Base-by-base conservation (phyloP, 2,888 invertebrate genomes). In the Diadegma fenestrale region DNA sequence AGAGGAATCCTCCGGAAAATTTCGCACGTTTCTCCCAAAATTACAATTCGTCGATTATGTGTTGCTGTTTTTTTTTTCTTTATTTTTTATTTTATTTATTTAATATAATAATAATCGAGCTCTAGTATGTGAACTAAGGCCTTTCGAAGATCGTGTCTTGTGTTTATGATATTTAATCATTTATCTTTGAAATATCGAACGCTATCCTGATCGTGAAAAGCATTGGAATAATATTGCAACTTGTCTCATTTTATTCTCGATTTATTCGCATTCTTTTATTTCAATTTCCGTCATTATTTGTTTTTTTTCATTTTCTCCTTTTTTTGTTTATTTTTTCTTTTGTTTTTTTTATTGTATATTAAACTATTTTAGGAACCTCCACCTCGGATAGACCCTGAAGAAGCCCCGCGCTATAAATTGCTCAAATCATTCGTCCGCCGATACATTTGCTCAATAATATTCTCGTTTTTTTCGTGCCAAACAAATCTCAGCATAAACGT, bases 321-420 rank as follows among this genome's bases (percentile, higher is more conserved):
- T 64, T 48, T 26, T 54, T 54, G n/a, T n/a, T n/a, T n/a, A n/a
- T n/a, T 48, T n/a, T 7, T 22, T 68, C 51, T 45, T 1, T 19
- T 76, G 71, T 66, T 68, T 66, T 66, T 76, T 80, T 71, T 71
- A 85, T 76, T 76, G 69, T 79, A 69, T 69, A 85, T 80, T 85
- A 85, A 45, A 71, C 82, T 76, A 77, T 78, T 80, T 85, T 85
- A 85, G 85, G 85, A 85, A 85, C 85, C 85, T 85, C 85, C 85
- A 85, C 85, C 85, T 85, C 85, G 79, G 85, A 85, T 79, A 80
- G 82, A 85, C 85, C 85, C 85, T 85, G 82, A 79, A 85, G 82
- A 85, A 85, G 85, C 85, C 79, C 85, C 82, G 76, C 76, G 76
- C 76, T 68, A 68, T 76, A 33, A 66, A 68, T 45, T n/a, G 17